phyloP scores from a whole-genome alignment of 1,140 invertebrate species.

The Lucilia cuprina region DNA sequence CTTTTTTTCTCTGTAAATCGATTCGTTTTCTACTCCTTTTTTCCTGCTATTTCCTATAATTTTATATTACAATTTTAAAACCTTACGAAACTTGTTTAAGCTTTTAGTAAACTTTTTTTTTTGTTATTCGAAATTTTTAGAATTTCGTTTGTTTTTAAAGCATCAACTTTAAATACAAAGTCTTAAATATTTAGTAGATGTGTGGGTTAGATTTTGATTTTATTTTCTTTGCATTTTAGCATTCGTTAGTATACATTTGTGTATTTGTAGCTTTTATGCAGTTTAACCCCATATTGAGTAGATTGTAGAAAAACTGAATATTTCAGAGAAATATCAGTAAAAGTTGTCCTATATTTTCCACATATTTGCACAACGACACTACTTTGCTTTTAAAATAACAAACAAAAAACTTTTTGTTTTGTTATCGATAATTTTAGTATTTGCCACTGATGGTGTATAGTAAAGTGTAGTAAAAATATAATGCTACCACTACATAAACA shows the following conservation, averaged over 20 bases:
- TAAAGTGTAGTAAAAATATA: no score
- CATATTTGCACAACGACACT: constrained; percentile 13
- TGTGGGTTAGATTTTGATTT: neutral
- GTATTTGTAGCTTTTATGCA: neutral
- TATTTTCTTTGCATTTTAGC: neutral
- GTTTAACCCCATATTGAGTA: neutral
- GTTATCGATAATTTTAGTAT: neutral
- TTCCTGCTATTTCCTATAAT: neutral
- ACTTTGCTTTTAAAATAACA: neutral
- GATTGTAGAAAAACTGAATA: neutral
- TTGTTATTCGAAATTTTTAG: neutral
- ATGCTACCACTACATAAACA: neutral
- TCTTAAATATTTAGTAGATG: neutral
- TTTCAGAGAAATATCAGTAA: neutral
- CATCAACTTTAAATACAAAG: neutral
- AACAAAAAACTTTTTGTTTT: neutral
- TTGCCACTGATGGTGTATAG: neutral
- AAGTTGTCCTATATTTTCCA: constrained; percentile 11
- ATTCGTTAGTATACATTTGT: neutral
- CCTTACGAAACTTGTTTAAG: neutral
- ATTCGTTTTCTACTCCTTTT: neutral
- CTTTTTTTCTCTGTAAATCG: neutral
- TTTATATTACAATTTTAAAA: constrained; percentile 8
- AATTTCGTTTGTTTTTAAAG: neutral
- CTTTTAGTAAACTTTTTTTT: neutral